phyloP scores from a whole-genome alignment of 1,140 invertebrate species.

The Caerostris darwini region DNA sequence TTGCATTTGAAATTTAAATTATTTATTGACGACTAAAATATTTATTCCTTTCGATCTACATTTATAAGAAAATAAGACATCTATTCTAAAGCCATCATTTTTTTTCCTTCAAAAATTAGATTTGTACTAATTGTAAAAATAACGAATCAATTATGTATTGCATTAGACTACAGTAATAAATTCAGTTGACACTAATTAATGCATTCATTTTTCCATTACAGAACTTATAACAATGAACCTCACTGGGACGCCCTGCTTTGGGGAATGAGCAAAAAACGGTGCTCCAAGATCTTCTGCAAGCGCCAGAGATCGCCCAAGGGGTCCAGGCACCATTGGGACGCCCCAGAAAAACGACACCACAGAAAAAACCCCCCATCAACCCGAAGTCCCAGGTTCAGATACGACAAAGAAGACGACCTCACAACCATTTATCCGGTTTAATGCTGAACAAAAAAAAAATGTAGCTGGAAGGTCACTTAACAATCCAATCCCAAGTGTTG shows the following conservation, averaged over 20 bases:
- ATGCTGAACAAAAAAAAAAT: neutral
- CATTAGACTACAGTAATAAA: no score
- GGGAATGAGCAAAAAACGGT: constrained; percentile 69
- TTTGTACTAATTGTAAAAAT: no score
- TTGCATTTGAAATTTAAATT: no score
- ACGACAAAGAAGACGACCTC: constrained; percentile 2
- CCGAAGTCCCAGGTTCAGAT: neutral
- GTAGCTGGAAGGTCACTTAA: neutral
- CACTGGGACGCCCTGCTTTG: constrained; percentile 72
- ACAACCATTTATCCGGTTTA: constrained; percentile 20
- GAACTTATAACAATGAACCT: constrained; percentile 44
- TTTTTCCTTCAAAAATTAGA: no score
- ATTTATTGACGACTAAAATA: no score
- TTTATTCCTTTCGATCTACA: no score
- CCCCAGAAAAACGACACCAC: neutral
- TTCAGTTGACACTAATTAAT: neutral
- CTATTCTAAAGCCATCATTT: no score
- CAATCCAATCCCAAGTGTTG: neutral
- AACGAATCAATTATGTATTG: no score
- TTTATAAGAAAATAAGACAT: no score
- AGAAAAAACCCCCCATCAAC: neutral
- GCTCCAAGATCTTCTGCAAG: constrained; percentile 63
- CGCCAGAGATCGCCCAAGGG: constrained; percentile 66
- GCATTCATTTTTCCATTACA: neutral
- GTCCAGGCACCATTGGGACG: constrained; percentile 52